Percentiles rank a stretch among this genome's conserved stretches.
These are phyloP conservation scores for Mylabris phalerata DNA, from an alignment of 1,140 invertebrate genomes.

Conservation along the genomic window DNA sequence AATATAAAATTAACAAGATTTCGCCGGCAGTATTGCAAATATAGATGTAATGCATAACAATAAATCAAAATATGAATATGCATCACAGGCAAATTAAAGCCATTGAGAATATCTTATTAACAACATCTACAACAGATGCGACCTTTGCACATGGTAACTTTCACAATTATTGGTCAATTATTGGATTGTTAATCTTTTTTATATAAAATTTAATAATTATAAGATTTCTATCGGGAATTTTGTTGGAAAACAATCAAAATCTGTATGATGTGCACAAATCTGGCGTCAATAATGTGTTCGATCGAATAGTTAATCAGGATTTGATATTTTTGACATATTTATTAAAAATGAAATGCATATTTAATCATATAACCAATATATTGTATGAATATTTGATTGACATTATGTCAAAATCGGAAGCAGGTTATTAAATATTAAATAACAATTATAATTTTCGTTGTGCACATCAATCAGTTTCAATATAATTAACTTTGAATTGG, in stretches of 20 bases:
- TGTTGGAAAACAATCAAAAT: too few relatives aligned
- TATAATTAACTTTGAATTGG: conserved; percentile 30
- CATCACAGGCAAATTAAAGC: conserved; percentile 18
- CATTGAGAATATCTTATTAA: conserved; percentile 25
- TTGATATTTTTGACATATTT: neutral
- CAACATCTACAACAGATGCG: neutral
- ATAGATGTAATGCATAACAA: conserved; percentile 27
- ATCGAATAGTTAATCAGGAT: too few relatives aligned
- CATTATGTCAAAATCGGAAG: conserved; percentile 27
- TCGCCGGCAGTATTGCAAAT: conserved; percentile 17
- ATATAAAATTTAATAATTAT: too few relatives aligned
- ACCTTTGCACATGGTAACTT: too few relatives aligned
- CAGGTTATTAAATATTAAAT: conserved; percentile 33
- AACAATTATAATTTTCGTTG: conserved; percentile 36
- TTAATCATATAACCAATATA: conserved; percentile 22
- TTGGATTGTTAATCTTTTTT: too few relatives aligned
- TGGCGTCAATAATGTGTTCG: too few relatives aligned
- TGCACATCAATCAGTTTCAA: conserved; percentile 29
- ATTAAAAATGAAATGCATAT: conserved; percentile 16
- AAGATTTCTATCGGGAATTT: too few relatives aligned
- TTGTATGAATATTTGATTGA: conserved; percentile 30
- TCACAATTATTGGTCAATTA: too few relatives aligned
- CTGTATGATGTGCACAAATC: too few relatives aligned
- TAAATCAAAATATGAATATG: conserved; percentile 26
- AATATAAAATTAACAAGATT: conserved; percentile 22